A percentile compares a stretch with the other conserved stretches of the same genome.
phyloP scores from a whole-genome alignment of 2,797 vertebrate genomes.

The Toxotes lorentzi region DNA sequence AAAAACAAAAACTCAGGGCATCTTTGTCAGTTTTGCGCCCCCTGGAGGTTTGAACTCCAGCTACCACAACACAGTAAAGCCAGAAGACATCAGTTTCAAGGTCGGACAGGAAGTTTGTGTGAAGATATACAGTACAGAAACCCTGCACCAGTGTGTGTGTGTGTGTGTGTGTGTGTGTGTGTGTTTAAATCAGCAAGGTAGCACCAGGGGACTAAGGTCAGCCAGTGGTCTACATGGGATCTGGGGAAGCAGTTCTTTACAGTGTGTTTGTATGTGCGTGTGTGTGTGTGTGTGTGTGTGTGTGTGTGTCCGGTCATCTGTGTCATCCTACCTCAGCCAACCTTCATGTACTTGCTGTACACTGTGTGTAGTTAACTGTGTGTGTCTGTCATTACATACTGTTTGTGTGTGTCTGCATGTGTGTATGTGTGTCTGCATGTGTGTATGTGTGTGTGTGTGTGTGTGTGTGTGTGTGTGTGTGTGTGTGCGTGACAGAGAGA shows the following conservation, averaged over 20 bases:
- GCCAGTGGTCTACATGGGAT: conserved; percentile 71
- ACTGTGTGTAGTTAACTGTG: conserved; percentile 54
- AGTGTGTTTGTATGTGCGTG: conserved; percentile 41
- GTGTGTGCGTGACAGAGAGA: conserved; percentile 15
- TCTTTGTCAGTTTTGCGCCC: conserved; percentile 49
- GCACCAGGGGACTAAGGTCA: conserved; percentile 78
- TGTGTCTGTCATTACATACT: conserved; percentile 53
- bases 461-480: conserved; percentile 33
- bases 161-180: conserved; percentile 33
- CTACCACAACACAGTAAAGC: conserved; percentile 63
- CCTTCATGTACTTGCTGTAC: conserved; percentile 73
- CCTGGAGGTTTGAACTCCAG: conserved; percentile 62
- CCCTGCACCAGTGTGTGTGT: conserved; percentile 47
- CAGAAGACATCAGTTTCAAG: conserved; percentile 79
- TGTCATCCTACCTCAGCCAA: conserved; percentile 69
- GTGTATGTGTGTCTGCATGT: conserved; percentile 30
- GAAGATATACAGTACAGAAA: conserved; percentile 60
- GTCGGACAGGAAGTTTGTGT: conserved; percentile 68
- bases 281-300: conserved; percentile 16
- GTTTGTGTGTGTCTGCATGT: conserved; percentile 36
- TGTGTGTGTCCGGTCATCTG: conserved; percentile 43
- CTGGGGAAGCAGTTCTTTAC: conserved; percentile 75
- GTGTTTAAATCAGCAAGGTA: conserved; percentile 68
- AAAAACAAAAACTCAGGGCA: conserved; percentile 55
- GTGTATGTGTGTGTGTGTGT: conserved; percentile 31